Conservation (phyloP, 1,140 invertebrate genomes). For the Diorhabda carinulata region DNA sequence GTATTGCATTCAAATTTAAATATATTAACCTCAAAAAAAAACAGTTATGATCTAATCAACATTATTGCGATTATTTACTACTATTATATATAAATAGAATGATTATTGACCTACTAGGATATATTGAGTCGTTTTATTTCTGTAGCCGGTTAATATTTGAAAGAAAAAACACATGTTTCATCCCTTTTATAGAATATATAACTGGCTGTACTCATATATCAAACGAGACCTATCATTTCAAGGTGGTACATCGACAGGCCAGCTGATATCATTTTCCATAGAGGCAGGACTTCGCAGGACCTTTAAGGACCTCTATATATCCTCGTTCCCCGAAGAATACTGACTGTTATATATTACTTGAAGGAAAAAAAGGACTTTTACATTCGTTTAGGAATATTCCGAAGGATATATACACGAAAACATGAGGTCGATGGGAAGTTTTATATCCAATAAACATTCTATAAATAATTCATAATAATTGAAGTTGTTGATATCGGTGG, state of each 20-base stretch:
- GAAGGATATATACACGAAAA: slow-evolving; percentile 21
- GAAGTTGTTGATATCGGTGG: no score
- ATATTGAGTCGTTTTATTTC: no score
- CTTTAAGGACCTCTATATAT: slow-evolving; percentile 15
- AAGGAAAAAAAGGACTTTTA: neutral
- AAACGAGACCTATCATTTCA: slow-evolving; percentile 37
- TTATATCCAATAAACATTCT: slow-evolving; percentile 10
- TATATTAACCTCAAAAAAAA: no score
- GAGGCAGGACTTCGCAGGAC: slow-evolving; percentile 14
- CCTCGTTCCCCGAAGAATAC: slow-evolving; percentile 11
- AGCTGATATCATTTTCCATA: slow-evolving; percentile 9
- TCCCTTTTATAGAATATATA: slow-evolving; percentile 34
- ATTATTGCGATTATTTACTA: no score
- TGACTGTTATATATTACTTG: slow-evolving; percentile 3
- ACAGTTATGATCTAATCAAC: no score
- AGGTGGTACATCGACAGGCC: slow-evolving; percentile 31
- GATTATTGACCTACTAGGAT: no score
- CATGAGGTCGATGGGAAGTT: slow-evolving; percentile 14
- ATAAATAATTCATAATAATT: no score
- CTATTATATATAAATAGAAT: no score
- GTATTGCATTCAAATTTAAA: no score
- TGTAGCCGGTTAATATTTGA: no score
- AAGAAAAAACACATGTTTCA: neutral
- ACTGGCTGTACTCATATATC: slow-evolving; percentile 38
- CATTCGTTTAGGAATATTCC: slow-evolving; percentile 15